A percentile compares a stretch with the other conserved stretches of the same genome.
Evolutionary conservation across 2,888 invertebrate species (phyloP).

Genomic region (Lithophane ornitopus): DNA sequence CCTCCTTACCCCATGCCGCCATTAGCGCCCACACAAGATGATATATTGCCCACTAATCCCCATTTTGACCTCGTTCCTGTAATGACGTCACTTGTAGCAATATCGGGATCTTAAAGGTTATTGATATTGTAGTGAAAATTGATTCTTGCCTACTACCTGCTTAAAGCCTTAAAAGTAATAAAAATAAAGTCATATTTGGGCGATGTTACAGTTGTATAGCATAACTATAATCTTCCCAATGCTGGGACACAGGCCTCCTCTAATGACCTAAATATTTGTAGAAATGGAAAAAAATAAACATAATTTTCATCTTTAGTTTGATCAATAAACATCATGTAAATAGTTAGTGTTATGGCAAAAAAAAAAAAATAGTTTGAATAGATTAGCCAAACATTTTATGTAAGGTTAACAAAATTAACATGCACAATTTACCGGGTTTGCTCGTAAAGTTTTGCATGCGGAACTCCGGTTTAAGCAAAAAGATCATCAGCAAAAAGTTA

Average conservation of each 20-base stretch:
- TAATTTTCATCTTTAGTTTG: not conserved
- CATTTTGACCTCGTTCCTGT: slow-evolving; percentile 55
- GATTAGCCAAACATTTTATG: not conserved
- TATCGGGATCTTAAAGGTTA: slow-evolving; percentile 19
- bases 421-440: not conserved
- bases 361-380: not conserved
- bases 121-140: slow-evolving; percentile 25
- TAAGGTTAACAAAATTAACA: not conserved
- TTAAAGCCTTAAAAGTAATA: not conserved
- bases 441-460: not conserved
- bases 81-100: slow-evolving; percentile 50
- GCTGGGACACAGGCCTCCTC: not conserved
- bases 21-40: slow-evolving; percentile 56
- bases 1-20: slow-evolving; percentile 33
- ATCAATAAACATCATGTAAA: too few relatives aligned
- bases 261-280: not conserved
- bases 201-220: not conserved
- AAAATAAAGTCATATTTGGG: too few relatives aligned
- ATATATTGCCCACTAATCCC: slow-evolving; percentile 61
- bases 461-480: not conserved
- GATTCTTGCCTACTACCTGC: not conserved
- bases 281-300: not conserved
- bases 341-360: too few relatives aligned
- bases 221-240: not conserved
- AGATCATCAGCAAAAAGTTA: not conserved